Evolutionary conservation across 1,140 invertebrate genomes (phyloP).

Genomic region (Psix sp.): DNA sequence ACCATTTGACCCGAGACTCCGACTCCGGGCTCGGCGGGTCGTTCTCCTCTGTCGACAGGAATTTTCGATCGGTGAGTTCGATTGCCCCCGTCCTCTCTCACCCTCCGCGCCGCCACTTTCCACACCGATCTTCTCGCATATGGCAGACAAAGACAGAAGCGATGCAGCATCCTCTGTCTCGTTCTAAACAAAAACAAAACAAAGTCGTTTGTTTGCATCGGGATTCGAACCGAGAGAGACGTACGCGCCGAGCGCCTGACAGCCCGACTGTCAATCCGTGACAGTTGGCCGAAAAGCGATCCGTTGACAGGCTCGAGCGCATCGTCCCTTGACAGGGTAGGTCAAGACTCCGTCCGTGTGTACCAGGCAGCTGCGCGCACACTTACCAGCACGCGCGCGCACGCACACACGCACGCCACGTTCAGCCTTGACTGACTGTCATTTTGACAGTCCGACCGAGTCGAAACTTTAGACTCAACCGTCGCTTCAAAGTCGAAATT

Average conservation of each 20-base stretch:
- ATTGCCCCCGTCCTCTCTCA: conserved; percentile 6
- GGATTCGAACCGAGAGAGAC: too few relatives aligned
- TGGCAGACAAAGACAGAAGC: neutral
- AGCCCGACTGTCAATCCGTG: neutral
- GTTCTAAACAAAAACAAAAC: too few relatives aligned
- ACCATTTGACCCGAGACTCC: conserved; percentile 73
- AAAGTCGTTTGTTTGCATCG: too few relatives aligned
- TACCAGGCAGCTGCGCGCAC: conserved; percentile 39
- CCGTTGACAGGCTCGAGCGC: conserved; percentile 1
- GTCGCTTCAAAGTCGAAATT: too few relatives aligned
- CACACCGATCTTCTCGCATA: neutral
- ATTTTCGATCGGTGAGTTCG: conserved; percentile 68
- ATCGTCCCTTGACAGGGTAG: conserved; percentile 49
- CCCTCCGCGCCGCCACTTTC: neutral
- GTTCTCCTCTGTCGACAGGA: conserved; percentile 63
- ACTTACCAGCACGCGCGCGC: conserved; percentile 17
- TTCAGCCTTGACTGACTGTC: neutral
- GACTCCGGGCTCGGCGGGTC: conserved; percentile 73
- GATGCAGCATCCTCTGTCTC: too few relatives aligned
- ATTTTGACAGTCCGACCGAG: neutral
- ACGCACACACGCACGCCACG: neutral
- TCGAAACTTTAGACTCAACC: too few relatives aligned
- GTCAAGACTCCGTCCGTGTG: conserved; percentile 51
- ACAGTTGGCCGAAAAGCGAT: neutral
- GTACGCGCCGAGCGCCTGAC: too few relatives aligned